Percentiles rank a stretch among this genome's conserved stretches.
phyloP scores from a whole-genome alignment of 2,113 vertebrate species.

The Anoplopoma fimbria region DNA sequence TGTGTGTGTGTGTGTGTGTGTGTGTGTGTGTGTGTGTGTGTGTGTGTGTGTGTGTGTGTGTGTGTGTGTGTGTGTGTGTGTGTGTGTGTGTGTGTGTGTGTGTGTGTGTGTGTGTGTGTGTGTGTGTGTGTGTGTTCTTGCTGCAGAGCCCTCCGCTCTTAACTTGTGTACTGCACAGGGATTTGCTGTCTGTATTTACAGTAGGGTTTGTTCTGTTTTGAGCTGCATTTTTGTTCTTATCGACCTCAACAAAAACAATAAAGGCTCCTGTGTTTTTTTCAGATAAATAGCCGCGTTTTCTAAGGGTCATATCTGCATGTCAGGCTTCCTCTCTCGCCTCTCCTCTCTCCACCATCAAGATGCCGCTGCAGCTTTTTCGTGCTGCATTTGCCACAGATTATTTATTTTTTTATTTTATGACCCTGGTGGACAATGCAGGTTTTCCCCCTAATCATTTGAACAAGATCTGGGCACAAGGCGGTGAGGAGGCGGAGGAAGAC shows the following conservation, averaged over 20 bases:
- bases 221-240: conserved; percentile 20
- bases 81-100: conserved; percentile 50
- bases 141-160: conserved; percentile 49
- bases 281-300: conserved; percentile 24
- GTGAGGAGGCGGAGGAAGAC: conserved; percentile 46
- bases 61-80: conserved; percentile 50
- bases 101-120: conserved; percentile 53
- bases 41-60: conserved; percentile 54
- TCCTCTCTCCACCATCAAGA: conserved; percentile 12
- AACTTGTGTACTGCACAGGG: conserved; percentile 34
- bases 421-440: conserved; percentile 64
- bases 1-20: conserved; percentile 28
- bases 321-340: conserved; percentile 21
- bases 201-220: conserved; percentile 6
- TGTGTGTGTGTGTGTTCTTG: conserved; percentile 41
- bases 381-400: conserved; percentile 54
- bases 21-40: no score
- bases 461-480: conserved; percentile 73
- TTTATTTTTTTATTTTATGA: conserved; percentile 36
- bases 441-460: conserved; percentile 63
- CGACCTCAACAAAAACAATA: conserved; percentile 6
- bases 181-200: conserved; percentile 29
- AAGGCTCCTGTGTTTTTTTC: conserved; percentile 24
- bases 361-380: conserved; percentile 39
- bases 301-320: conserved; percentile 20